Base-by-base conservation (phyloP, 2,113 vertebrate species). In the Clinocottus analis region DNA sequence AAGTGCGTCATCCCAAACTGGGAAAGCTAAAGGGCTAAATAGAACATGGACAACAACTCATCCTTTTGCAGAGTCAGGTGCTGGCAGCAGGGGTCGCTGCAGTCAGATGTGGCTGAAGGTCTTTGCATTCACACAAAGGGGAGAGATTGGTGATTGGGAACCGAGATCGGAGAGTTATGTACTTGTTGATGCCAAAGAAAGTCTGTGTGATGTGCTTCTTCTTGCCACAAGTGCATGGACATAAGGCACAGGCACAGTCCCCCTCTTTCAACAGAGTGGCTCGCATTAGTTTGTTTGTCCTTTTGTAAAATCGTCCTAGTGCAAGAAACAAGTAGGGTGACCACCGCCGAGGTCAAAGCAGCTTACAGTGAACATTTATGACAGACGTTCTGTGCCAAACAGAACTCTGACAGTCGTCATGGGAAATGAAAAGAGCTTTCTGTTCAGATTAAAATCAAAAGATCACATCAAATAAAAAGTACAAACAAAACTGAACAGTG, bases 201-300 rank as follows among this genome's bases (percentile, higher is more conserved):
- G 91, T 93, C 87, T 78, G 88, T 87, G 91, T 87, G 95, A 96
- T 98, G 97, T 99, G 98, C 97, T 99, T 98, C 96, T 98, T 96
- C 96, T 97, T 97, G 97, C 96, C 97, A 96, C 96, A 90, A 96
- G 95, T 97, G 97, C 97, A 96, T 97, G 93, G 96, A 96, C 95
- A 92, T 98, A 99, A 99, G 97, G 98, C 98, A 98, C 96, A 97
- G 98, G 96, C 95, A 96, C 96, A 94, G 83, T 95, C 94, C 94
- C 93, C 96, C 96, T 97, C 96, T 95, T 96, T 31, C 95, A 94
- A 96, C 96, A 96, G 97, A 97, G 97, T 93, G 95, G 95, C 94
- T 94, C 89, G 84, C 95, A 16, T 94, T 94, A 73, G 60, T 93
- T 93, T 90, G 91, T 92, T 21, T 39, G 25, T 70, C 62, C 14